Conservation (phyloP, 1,140 invertebrate species). For the Sitodiplosis mosellana region DNA sequence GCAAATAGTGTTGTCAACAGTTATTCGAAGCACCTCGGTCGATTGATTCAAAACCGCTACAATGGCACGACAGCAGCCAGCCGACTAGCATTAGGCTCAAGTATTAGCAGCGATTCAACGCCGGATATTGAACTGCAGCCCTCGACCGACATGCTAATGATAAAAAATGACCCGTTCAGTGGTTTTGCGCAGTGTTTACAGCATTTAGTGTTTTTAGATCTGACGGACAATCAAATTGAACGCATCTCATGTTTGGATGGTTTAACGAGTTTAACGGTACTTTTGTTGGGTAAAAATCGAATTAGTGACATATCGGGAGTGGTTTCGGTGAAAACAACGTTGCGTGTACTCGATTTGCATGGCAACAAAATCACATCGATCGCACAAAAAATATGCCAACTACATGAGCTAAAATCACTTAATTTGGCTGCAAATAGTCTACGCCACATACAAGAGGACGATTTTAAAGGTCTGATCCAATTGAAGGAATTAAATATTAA, state of each 20-base stretch:
- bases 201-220: slow-evolving; percentile 74
- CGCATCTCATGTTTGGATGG: slow-evolving; percentile 55
- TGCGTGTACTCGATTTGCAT: slow-evolving; percentile 68
- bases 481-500: slow-evolving; percentile 74
- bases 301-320: slow-evolving; percentile 28
- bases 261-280: slow-evolving; percentile 58
- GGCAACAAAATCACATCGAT: slow-evolving; percentile 59
- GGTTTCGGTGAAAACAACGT: slow-evolving; percentile 11
- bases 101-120: neutral
- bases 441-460: slow-evolving; percentile 45
- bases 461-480: slow-evolving; percentile 54
- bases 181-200: slow-evolving; percentile 32
- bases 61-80: no score
- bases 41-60: neutral
- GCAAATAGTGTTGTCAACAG: slow-evolving; percentile 21
- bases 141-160: neutral
- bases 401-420: slow-evolving; percentile 64
- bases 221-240: slow-evolving; percentile 88
- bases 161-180: neutral
- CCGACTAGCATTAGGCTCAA: neutral
- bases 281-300: slow-evolving; percentile 80
- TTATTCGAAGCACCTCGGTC: slow-evolving; percentile 7
- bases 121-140: neutral
- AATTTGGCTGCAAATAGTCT: slow-evolving; percentile 85
- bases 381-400: slow-evolving; percentile 30